Conservation (phyloP, 2,113 vertebrate genomes). For the Chamaea fasciata region DNA sequence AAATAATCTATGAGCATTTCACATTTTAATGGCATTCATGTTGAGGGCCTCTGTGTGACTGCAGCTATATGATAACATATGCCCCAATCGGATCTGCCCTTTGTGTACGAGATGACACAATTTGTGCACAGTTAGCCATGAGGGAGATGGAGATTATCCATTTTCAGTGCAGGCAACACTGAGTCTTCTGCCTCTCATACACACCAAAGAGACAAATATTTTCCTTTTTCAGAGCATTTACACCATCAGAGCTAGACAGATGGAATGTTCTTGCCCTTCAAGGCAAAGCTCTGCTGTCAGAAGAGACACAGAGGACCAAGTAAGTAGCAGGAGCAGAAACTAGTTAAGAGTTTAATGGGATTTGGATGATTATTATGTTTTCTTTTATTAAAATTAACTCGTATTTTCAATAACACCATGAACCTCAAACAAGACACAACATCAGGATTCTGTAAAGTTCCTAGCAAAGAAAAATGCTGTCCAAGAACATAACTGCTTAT, state of each 20-base stretch:
- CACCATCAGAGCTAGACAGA: slow-evolving; percentile 16
- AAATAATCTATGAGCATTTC: slow-evolving; percentile 48
- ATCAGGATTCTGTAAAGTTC: neutral
- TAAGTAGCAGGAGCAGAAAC: neutral
- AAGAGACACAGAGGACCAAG: neutral
- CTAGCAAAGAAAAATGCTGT: neutral
- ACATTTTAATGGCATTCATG: slow-evolving; percentile 50
- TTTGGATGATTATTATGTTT: neutral
- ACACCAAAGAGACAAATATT: neutral
- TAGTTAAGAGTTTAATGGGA: neutral
- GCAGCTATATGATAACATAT: slow-evolving; percentile 37
- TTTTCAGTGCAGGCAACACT: neutral
- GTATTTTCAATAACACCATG: neutral
- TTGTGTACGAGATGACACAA: slow-evolving; percentile 30
- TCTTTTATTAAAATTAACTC: neutral
- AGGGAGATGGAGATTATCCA: slow-evolving; percentile 37
- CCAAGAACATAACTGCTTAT: neutral
- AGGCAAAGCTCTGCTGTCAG: slow-evolving; percentile 21
- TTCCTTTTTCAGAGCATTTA: neutral
- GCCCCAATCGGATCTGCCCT: slow-evolving; percentile 34
- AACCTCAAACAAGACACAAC: neutral
- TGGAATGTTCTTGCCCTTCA: slow-evolving; percentile 23
- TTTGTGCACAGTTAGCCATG: slow-evolving; percentile 35
- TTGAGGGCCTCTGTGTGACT: slow-evolving; percentile 53
- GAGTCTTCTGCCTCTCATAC: neutral